Evolutionary conservation across 2,113 vertebrate species (phyloP).

Genomic region (Misgurnus mizolepis): DNA sequence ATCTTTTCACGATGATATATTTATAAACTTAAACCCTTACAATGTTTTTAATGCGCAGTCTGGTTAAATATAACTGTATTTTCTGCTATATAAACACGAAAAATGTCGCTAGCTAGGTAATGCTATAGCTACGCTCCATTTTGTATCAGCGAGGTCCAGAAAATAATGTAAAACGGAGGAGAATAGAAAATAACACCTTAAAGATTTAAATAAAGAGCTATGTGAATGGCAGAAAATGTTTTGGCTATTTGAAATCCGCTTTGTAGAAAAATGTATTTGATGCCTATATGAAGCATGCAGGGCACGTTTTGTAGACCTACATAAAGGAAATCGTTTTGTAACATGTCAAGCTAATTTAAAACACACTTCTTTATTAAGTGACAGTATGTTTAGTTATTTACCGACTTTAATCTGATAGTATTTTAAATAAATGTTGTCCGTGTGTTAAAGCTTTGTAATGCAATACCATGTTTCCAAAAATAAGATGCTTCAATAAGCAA

Average conservation of each 20-base stretch:
- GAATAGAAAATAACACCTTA: not conserved
- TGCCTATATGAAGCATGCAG: not conserved
- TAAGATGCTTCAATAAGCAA: not conserved
- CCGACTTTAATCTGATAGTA: not conserved
- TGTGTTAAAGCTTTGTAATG: not conserved
- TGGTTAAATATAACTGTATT: not conserved
- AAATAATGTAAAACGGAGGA: not conserved
- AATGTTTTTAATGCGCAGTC: not conserved
- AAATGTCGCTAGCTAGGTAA: not conserved
- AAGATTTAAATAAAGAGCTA: not conserved
- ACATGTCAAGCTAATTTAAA: not conserved
- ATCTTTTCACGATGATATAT: not conserved
- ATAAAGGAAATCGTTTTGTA: too few species aligned
- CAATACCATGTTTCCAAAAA: not conserved
- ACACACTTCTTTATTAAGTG: not conserved
- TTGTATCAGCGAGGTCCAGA: not conserved
- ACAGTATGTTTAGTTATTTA: not conserved
- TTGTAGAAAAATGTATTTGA: not conserved
- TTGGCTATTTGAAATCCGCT: not conserved
- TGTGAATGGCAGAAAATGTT: not conserved
- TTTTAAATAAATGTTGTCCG: not conserved
- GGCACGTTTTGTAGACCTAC: not conserved
- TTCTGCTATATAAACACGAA: not conserved
- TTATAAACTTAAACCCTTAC: not conserved
- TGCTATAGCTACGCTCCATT: conserved; percentile 17